These are phyloP conservation scores for Diadophis punctatus DNA, from an alignment of 2,113 vertebrate genomes.

Conservation along the genomic window DNA sequence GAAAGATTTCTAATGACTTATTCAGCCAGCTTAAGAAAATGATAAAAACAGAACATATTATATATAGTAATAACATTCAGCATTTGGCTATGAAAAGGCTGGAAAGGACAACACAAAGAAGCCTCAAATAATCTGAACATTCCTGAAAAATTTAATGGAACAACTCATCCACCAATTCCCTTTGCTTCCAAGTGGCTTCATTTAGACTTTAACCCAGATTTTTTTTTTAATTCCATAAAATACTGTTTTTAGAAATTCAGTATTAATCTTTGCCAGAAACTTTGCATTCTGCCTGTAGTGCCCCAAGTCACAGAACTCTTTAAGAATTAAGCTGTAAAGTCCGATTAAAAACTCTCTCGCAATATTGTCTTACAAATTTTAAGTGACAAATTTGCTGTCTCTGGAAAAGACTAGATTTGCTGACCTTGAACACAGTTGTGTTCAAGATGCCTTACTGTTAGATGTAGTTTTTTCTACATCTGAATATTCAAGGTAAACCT, in stretches of 20 bases:
- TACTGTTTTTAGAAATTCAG: not conserved
- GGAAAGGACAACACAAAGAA: conserved; percentile 12
- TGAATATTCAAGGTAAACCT: not conserved
- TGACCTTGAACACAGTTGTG: not conserved
- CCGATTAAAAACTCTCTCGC: not conserved
- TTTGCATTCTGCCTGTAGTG: not conserved
- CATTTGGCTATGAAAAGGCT: conserved; percentile 29
- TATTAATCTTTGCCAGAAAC: not conserved
- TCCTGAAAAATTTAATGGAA: not conserved
- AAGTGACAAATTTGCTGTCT: not conserved
- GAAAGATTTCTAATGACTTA: conserved; percentile 40
- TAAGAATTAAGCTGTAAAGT: not conserved
- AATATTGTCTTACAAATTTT: not conserved
- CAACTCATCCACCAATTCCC: conserved; percentile 3
- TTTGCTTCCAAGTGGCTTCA: not conserved
- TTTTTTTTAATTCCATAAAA: not conserved
- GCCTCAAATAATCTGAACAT: conserved; percentile 25
- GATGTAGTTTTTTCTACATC: not conserved
- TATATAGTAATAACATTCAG: conserved; percentile 53
- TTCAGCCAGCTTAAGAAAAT: conserved; percentile 26
- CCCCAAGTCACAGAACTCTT: not conserved
- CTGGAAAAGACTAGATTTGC: not conserved
- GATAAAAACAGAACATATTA: conserved; percentile 49
- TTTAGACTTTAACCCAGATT: not conserved
- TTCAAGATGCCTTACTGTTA: not conserved